Conservation (phyloP, 92 coral and sea anemone species). For the Epizoanthus rinbou region DNA sequence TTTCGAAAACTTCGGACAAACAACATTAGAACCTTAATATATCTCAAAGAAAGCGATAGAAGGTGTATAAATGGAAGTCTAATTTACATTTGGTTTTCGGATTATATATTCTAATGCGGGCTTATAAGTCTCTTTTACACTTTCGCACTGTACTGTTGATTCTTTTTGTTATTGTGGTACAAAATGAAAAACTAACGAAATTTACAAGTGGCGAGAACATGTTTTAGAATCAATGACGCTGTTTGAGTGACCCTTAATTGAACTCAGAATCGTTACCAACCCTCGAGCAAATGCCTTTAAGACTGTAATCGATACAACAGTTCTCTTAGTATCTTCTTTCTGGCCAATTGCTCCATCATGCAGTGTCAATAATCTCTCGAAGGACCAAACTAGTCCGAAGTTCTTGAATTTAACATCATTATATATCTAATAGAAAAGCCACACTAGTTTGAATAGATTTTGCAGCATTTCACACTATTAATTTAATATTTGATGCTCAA, state of each 20-base stretch:
- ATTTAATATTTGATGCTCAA: neutral
- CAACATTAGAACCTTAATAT: neutral
- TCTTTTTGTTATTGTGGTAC: slow-evolving; percentile 28
- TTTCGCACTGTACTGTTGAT: slow-evolving; percentile 16
- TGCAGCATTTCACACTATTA: neutral
- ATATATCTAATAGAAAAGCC: neutral
- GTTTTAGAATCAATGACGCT: slow-evolving; percentile 18
- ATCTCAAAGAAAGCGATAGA: slow-evolving; percentile 1
- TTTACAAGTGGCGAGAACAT: slow-evolving; percentile 21
- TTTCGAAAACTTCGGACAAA: neutral
- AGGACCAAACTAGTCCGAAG: neutral
- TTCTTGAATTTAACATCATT: slow-evolving; percentile 1
- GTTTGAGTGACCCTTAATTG: slow-evolving; percentile 8
- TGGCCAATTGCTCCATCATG: neutral
- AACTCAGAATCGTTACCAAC: slow-evolving; percentile 19
- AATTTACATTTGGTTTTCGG: neutral
- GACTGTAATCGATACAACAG: slow-evolving; percentile 26
- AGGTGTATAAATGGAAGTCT: neutral
- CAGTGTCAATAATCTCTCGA: slow-evolving; percentile 1
- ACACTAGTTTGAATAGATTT: neutral
- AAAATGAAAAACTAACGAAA: slow-evolving; percentile 9
- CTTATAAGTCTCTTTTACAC: slow-evolving; percentile 11
- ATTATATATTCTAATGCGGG: neutral
- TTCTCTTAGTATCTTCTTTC: slow-evolving; percentile 10
- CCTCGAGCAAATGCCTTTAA: slow-evolving; percentile 10